phyloP scores from a whole-genome alignment of 1,140 invertebrate species.

The Drosophila sechellia region DNA sequence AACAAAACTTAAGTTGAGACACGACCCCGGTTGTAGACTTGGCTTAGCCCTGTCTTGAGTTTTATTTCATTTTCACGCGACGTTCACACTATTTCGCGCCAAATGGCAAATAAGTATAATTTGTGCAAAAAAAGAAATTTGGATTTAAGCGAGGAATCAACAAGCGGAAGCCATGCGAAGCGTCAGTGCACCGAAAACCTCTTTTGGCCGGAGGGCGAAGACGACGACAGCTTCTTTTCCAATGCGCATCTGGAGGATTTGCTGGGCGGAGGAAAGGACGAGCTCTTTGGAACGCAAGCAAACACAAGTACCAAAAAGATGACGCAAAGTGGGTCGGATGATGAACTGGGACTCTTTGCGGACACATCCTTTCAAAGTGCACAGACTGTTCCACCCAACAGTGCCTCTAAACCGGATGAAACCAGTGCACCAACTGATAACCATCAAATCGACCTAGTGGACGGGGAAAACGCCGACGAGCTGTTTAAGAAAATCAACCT shows the following conservation, averaged over 20 bases:
- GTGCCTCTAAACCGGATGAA: background rate
- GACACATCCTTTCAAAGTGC: slow-evolving; percentile 49
- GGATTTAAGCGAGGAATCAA: slow-evolving; percentile 9
- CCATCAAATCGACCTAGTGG: slow-evolving; percentile 13
- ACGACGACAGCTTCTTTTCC: slow-evolving; percentile 71
- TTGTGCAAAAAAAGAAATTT: slow-evolving; percentile 23
- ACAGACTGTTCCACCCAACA: background rate
- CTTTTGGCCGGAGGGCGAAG: slow-evolving; percentile 68
- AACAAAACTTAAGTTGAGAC: background rate
- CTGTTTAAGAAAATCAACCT: slow-evolving; percentile 68
- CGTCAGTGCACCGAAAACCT: slow-evolving; percentile 40
- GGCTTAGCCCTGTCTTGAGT: background rate
- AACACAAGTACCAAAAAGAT: slow-evolving; percentile 22
- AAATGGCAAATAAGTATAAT: slow-evolving; percentile 30
- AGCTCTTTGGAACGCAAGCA: slow-evolving; percentile 41
- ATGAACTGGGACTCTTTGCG: slow-evolving; percentile 64
- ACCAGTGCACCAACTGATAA: background rate
- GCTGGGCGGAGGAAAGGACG: slow-evolving; percentile 33
- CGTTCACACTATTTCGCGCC: slow-evolving; percentile 22
- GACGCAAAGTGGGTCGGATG: slow-evolving; percentile 41
- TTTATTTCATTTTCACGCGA: background rate
- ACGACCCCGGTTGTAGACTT: background rate
- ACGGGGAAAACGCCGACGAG: slow-evolving; percentile 21
- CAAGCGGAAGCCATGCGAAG: slow-evolving; percentile 22
- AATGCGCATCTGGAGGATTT: slow-evolving; percentile 62